Evolutionary conservation across 2,888 invertebrate species (phyloP), one percentile per base, ranked within the genome.

Genomic region (Calameuta pallipes): DNA sequence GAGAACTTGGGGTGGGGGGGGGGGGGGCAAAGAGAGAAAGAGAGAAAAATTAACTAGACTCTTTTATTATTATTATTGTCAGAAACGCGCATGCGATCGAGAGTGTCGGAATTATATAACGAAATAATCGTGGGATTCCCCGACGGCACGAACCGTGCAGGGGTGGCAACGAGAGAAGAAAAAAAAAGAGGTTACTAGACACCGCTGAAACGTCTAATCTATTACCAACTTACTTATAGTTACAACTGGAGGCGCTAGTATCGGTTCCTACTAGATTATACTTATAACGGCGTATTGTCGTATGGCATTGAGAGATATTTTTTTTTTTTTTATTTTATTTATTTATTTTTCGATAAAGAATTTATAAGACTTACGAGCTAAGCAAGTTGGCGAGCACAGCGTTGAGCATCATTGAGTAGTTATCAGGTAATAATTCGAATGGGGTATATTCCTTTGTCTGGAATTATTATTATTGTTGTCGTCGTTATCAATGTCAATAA

Each of bases 331-430:
- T 41, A 37, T 41, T 41, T 37, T 41, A 41, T 41, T 1, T 15
- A 56, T 23, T 56, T 37, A 37, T 37, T 23, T 23, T 23, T 23
- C 9, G 56, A 31, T 71, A 71, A 71, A 23, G 71, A 71, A 13
- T 71, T 71, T 15, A 30, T 31, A 11, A 30, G 13, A 71, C 34
- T 34, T 71, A 71, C 71, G 71, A 77, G 56, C 76, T 76, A 78
- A 76, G 73, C 76, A 76, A 76, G 74, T 76, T 76, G 79, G 79
- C 79, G 79, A 79, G 79, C 79, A 79, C 79, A 79, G 79, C 79
- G 76, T 79, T 79, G 79, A 79, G 79, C 79, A 79, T 79, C 76
- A 76, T 79, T 76, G 79, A 79, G 76, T 76, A 79, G 76, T 76
- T 76, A 30, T 79, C 79, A 76, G 76, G 79, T 76, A 76, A 23